phyloP scores from a whole-genome alignment of 2,797 vertebrate species.

The Melanotaenia trifasciata region DNA sequence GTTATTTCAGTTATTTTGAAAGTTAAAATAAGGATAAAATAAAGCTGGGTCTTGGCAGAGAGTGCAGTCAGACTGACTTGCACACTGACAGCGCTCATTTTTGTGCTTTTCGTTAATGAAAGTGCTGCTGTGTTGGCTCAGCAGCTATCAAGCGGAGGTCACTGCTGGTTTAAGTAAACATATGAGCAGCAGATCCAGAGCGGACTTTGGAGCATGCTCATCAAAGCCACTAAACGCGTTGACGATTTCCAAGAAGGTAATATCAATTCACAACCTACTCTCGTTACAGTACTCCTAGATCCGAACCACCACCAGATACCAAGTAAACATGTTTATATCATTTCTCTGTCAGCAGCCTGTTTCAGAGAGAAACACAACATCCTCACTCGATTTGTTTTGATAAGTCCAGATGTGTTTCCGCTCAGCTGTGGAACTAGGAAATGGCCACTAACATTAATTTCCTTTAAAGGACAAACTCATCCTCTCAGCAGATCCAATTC shows the following conservation, averaged over 20 bases:
- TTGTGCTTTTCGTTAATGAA: not conserved
- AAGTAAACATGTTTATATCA: constrained; percentile 59
- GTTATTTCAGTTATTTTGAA: too few relatives aligned
- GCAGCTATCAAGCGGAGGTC: constrained; percentile 46
- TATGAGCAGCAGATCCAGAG: constrained; percentile 12
- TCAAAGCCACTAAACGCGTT: constrained; percentile 1
- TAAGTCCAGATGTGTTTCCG: constrained; percentile 41
- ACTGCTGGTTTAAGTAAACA: constrained; percentile 52
- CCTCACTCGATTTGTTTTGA: constrained; percentile 28
- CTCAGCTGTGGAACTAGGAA: constrained; percentile 18
- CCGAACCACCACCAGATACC: not conserved
- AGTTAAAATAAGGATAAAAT: not conserved
- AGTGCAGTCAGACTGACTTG: not conserved
- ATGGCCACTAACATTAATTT: constrained; percentile 24
- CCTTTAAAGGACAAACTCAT: constrained; percentile 15
- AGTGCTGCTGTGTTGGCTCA: constrained; percentile 61
- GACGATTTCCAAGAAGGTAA: not conserved
- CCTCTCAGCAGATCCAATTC: constrained; percentile 1
- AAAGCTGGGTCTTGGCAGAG: not conserved
- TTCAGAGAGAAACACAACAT: constrained; percentile 43
- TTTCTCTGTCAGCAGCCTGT: constrained; percentile 15
- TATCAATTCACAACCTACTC: constrained; percentile 13
- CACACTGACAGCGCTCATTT: not conserved
- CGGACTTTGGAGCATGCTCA: constrained; percentile 2
- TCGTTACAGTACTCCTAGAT: not conserved